phyloP scores from a whole-genome alignment of 2,888 invertebrate species.

The Ichneumoninae sp. region DNA sequence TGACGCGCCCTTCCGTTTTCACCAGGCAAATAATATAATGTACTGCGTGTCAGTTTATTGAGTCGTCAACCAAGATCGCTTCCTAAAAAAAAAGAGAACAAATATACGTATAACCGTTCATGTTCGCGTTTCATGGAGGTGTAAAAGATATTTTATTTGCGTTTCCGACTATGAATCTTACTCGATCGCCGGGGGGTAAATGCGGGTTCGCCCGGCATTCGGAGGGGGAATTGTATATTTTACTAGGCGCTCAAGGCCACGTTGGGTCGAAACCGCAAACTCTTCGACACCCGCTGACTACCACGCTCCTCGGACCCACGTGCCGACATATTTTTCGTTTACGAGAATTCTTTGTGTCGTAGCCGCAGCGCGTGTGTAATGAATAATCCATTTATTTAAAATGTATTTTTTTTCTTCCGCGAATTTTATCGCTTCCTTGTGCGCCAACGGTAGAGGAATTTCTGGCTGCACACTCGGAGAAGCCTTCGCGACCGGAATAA shows the following conservation, averaged over 20 bases:
- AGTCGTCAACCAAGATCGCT: not conserved
- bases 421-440: constrained; percentile 6
- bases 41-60: constrained; percentile 34
- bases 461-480: not conserved
- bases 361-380: not conserved
- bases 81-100: not conserved
- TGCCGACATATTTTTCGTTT: constrained; percentile 21
- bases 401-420: not conserved
- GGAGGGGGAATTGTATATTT: constrained; percentile 1
- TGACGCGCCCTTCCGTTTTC: constrained; percentile 57
- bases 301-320: constrained; percentile 1
- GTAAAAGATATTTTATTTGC: not conserved
- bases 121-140: not conserved
- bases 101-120: not conserved
- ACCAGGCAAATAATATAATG: constrained; percentile 34
- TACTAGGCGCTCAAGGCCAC: constrained; percentile 51
- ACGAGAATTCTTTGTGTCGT: constrained; percentile 7
- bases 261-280: constrained; percentile 44
- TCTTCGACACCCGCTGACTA: constrained; percentile 41
- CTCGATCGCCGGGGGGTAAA: not conserved
- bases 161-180: constrained; percentile 19
- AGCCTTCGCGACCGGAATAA: not conserved
- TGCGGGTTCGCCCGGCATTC: not conserved
- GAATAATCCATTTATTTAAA: constrained; percentile 12
- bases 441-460: not conserved